These are phyloP conservation scores for Siniperca knerii DNA, from an alignment of 2,113 vertebrate species.

Conservation along the genomic window DNA sequence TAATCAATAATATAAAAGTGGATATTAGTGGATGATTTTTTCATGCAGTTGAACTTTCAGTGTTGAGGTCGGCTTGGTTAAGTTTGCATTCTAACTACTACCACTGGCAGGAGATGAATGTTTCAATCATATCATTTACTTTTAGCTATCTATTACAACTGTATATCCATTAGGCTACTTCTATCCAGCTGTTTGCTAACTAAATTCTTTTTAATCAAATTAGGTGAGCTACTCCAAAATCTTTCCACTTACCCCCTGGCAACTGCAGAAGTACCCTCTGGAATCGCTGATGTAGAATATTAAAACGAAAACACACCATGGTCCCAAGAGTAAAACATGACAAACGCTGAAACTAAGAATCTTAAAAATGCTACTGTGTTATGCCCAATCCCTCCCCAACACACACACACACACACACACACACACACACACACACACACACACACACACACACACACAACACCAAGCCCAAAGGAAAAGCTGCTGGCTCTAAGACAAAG, in stretches of 20 bases:
- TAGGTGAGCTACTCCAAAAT: neutral
- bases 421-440: constrained; percentile 7
- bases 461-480: constrained; percentile 34
- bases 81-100: too few species aligned
- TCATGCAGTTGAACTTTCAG: too few species aligned
- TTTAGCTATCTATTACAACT: neutral
- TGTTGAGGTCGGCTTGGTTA: too few species aligned
- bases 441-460: neutral
- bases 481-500: constrained; percentile 52
- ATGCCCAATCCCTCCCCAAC: neutral
- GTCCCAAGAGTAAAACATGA: neutral
- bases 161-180: too few species aligned
- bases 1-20: too few species aligned
- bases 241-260: neutral
- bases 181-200: too few species aligned
- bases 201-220: neutral
- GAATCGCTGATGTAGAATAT: neutral
- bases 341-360: constrained; percentile 21
- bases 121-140: neutral
- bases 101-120: too few species aligned
- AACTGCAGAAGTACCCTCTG: neutral
- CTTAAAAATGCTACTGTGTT: constrained; percentile 32
- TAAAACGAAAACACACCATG: neutral
- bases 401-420: constrained; percentile 5
- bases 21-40: too few species aligned